Evolutionary conservation across 1,140 invertebrate genomes (phyloP), one percentile per base, ranked within the genome.

Genomic region (Zaprionus taronus): DNA sequence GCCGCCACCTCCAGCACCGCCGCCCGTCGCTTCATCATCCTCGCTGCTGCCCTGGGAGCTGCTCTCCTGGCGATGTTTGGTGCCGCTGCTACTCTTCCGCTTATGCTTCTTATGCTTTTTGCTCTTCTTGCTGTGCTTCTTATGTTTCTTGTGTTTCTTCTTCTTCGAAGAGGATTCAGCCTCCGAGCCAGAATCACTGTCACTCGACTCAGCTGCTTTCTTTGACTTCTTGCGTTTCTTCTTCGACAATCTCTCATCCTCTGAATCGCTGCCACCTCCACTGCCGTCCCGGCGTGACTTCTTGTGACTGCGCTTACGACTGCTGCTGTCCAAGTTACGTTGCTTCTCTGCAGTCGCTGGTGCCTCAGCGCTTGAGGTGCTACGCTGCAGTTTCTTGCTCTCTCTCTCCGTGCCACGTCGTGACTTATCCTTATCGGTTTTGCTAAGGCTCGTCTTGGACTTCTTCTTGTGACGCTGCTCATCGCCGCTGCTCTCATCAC

Each of bases 81-180:
- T 95, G 94, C 91, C 95, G 34, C 93, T 69, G 57, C 75, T 81
- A 72, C 72, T 94, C 69, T 93, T 83, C 79, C 94, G 94, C 93
- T 95, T 95, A 79, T 95, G 94, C 91, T 95, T 95, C 91, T 95
- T 95, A 79, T 95, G 94, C 92, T 95, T 95, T 93, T 95, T 95
- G 81, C 95, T 95, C 86, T 95, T 95, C 91, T 95, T 96, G 73
- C 95, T 95, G 78, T 96, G 95, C 83, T 95, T 95, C 86, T 95
- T 95, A 72, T 96, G 94, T 91, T 96, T 96, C 87, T 95, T 95
- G 77, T 94, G 94, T 77, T 93, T 95, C 90, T 95, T 96, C 79
- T 94, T 94, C 84, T 95, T 95, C 26, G 93, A 93, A 77, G 94
- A 94, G 17, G 93, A 93, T 49, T 95, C 95, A 53, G 95, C 95